Evolutionary conservation across 2,113 vertebrate genomes (phyloP).

Genomic region (Fulmarus glacialis): DNA sequence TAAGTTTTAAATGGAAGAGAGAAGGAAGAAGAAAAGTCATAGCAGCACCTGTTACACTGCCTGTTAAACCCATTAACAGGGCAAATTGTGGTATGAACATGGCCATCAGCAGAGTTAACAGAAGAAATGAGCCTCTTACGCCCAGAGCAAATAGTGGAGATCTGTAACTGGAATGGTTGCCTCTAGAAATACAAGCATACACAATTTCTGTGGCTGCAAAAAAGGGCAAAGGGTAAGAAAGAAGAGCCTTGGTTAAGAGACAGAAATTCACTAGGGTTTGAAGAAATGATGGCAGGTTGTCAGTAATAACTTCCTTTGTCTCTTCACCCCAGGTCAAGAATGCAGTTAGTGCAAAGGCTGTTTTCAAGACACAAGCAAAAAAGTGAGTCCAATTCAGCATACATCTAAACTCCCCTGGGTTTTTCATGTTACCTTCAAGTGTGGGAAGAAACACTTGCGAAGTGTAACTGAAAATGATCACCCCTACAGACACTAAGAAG

Average conservation of each 20-base stretch:
- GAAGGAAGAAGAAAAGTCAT: slow-evolving; percentile 83
- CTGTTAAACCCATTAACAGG: slow-evolving; percentile 81
- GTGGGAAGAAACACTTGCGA: slow-evolving; percentile 85
- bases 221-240: slow-evolving; percentile 85
- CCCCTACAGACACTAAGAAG: slow-evolving; percentile 80
- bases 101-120: slow-evolving; percentile 78
- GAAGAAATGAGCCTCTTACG: slow-evolving; percentile 71
- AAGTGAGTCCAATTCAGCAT: slow-evolving; percentile 82
- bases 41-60: slow-evolving; percentile 77
- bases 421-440: slow-evolving; percentile 81
- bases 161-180: not conserved
- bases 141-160: slow-evolving; percentile 5
- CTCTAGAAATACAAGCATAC: slow-evolving; percentile 58
- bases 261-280: slow-evolving; percentile 80
- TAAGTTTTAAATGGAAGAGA: slow-evolving; percentile 82
- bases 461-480: slow-evolving; percentile 89
- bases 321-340: slow-evolving; percentile 81
- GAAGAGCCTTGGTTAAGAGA: slow-evolving; percentile 79
- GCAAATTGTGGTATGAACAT: slow-evolving; percentile 79
- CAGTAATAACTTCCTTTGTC: slow-evolving; percentile 80
- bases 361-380: slow-evolving; percentile 81
- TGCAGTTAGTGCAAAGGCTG: slow-evolving; percentile 76
- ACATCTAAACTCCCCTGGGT: slow-evolving; percentile 69
- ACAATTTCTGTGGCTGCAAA: slow-evolving; percentile 80
- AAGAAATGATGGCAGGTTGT: slow-evolving; percentile 80